Base-by-base conservation (phyloP, 2,888 invertebrate species). In the Slavum lentiscoides region DNA sequence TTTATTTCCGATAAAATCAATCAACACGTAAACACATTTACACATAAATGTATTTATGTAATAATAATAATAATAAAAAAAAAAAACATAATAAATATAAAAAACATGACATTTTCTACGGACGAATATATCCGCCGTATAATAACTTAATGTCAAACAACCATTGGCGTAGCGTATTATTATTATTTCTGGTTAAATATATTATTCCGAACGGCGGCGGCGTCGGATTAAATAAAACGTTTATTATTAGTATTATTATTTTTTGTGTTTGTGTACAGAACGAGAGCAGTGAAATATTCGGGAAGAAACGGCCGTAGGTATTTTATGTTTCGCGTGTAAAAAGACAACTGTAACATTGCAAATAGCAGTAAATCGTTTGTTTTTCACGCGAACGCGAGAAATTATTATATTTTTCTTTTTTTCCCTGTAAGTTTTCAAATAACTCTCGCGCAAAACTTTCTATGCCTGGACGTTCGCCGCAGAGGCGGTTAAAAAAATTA, bases 381-480 rank as follows among this genome's bases (percentile, higher is more conserved):
- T 61, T 68, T 59, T 49, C 49, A 21, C 0, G 39, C 15, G n/a
- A 76, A 68, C 21, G 43, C 17, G 17, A 59, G 19, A 74, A 75
- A 67, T 5, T 9, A 11, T 62, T 30, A 30, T 4, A 30, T 30
- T 30, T 6, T 21, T 17, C 11, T 21, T 43, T 73, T 49, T 74
- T 15, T 37, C 11, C 2, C 4, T 30, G 30, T 30, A 19, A 55
- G 21, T 30, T 55, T 17, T 17, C 37, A 39, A 66, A 55, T 15
- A 55, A 55, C 39, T 74, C 19, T 37, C 21, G n/a, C 74, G 30
- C 30, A 30, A 74, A 74, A 62, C 62, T 30, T 74, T 53, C n/a
- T 37, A n/a, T 15, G 43, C 23, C 4, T 15, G 2, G 6, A 8
- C 15, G n/a, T 19, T 43, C 3, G 2, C 49, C 49, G 15, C 49